A percentile compares a stretch with the other conserved stretches of the same genome.
Conservation (phyloP, 2,797 vertebrate species). For the Lepus oiostolus region DNA sequence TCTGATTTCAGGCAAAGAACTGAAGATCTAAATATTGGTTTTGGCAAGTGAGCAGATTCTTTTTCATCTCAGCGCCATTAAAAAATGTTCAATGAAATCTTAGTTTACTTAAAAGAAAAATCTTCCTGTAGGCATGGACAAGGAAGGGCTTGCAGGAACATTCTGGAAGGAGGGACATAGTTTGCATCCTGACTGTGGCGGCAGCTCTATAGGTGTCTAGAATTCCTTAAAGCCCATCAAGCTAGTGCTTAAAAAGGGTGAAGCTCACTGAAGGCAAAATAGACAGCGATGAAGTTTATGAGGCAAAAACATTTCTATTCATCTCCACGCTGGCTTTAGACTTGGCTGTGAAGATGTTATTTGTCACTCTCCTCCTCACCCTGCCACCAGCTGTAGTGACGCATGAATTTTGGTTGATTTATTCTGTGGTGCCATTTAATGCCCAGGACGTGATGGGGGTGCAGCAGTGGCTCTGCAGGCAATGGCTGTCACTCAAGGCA, state of each 20-base stretch:
- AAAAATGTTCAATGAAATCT: constrained; percentile 31
- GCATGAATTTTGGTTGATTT: not conserved
- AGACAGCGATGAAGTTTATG: not conserved
- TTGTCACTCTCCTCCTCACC: not conserved
- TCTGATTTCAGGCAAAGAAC: constrained; percentile 35
- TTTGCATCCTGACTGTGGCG: not conserved
- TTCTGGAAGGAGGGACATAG: not conserved
- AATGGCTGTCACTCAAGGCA: not conserved
- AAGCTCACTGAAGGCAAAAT: constrained; percentile 26
- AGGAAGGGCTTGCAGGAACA: not conserved
- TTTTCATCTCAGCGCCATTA: not conserved
- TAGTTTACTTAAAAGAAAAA: constrained; percentile 13
- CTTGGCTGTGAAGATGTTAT: not conserved
- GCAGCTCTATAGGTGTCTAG: not conserved
- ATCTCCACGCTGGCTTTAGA: constrained; percentile 5
- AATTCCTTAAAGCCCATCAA: not conserved
- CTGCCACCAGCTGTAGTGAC: not conserved
- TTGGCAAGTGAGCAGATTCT: constrained; percentile 39
- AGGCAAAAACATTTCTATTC: constrained; percentile 14
- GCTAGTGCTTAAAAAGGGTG: not conserved
- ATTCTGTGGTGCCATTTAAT: not conserved
- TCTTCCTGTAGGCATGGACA: not conserved
- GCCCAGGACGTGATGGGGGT: not conserved
- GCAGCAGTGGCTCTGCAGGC: not conserved
- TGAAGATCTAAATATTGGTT: constrained; percentile 56